A percentile compares a stretch with the other conserved stretches of the same genome.
Evolutionary conservation across 2,888 invertebrate genomes (phyloP).

Genomic region (Drosophila yooni): DNA sequence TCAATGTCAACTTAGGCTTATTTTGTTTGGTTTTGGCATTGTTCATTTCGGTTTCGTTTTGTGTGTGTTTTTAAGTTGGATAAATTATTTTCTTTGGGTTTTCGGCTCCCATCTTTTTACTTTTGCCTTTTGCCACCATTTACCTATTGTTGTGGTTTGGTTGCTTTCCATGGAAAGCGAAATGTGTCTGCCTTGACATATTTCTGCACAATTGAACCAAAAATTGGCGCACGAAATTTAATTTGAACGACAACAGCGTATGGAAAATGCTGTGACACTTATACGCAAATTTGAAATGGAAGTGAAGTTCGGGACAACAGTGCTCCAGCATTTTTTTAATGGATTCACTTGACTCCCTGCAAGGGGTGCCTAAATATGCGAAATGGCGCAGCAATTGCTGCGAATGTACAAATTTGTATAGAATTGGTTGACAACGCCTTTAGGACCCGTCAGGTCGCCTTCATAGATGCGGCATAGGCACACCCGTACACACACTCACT

Average conservation of each 20-base stretch:
- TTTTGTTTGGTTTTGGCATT: constrained; percentile 29
- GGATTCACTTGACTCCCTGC: constrained; percentile 40
- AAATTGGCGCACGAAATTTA: constrained; percentile 71
- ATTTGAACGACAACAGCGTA: constrained; percentile 47
- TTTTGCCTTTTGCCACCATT: constrained; percentile 8
- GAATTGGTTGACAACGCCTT: constrained; percentile 43
- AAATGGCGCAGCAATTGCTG: constrained; percentile 54
- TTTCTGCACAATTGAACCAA: constrained; percentile 71
- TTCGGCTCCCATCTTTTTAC: constrained; percentile 1
- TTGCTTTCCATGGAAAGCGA: constrained; percentile 26
- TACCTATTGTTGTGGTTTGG: constrained; percentile 49
- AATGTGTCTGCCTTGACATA: constrained; percentile 51
- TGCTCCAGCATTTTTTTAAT: constrained; percentile 27
- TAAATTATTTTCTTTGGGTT: constrained; percentile 39
- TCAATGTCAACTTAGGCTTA: constrained; percentile 67
- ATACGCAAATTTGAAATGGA: constrained; percentile 61
- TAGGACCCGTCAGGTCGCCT: constrained; percentile 6
- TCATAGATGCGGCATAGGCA: constrained; percentile 28
- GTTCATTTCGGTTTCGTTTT: constrained; percentile 5
- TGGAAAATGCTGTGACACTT: constrained; percentile 50
- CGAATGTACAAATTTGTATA: constrained; percentile 21
- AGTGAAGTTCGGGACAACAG: constrained; percentile 29
- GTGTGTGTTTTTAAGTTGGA: constrained; percentile 38
- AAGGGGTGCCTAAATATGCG: constrained; percentile 48
- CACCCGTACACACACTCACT: constrained; percentile 22